phyloP scores from a whole-genome alignment of 2,113 vertebrate species.

The Oxyruncus cristatus region DNA sequence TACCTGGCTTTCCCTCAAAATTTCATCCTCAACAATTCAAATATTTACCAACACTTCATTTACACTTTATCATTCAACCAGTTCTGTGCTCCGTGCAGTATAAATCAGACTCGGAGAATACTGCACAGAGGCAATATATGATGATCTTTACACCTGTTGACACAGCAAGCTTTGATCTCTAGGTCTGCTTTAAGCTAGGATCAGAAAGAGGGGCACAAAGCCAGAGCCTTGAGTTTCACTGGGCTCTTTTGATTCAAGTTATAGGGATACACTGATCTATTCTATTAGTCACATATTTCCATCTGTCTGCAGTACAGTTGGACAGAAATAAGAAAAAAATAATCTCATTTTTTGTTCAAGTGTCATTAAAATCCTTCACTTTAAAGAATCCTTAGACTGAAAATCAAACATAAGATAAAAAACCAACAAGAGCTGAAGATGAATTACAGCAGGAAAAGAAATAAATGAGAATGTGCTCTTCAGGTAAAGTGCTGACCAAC shows the following conservation, averaged over 20 bases:
- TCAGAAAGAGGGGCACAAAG: neutral
- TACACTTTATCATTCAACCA: neutral
- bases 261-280: neutral
- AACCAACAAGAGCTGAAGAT: neutral
- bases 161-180: constrained; percentile 6
- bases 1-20: neutral
- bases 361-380: neutral
- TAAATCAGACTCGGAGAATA: neutral
- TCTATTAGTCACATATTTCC: neutral
- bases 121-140: neutral
- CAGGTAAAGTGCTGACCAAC: neutral
- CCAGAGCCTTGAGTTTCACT: neutral
- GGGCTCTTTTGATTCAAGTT: neutral
- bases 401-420: neutral
- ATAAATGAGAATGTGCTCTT: neutral
- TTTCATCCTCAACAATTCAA: neutral
- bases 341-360: neutral
- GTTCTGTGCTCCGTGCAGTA: neutral
- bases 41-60: neutral
- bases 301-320: neutral
- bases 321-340: neutral
- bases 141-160: neutral
- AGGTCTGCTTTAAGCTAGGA: neutral
- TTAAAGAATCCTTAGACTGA: neutral
- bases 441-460: neutral